Evolutionary conservation across 2,888 invertebrate genomes (phyloP).

Genomic region (Agrotis clavis): DNA sequence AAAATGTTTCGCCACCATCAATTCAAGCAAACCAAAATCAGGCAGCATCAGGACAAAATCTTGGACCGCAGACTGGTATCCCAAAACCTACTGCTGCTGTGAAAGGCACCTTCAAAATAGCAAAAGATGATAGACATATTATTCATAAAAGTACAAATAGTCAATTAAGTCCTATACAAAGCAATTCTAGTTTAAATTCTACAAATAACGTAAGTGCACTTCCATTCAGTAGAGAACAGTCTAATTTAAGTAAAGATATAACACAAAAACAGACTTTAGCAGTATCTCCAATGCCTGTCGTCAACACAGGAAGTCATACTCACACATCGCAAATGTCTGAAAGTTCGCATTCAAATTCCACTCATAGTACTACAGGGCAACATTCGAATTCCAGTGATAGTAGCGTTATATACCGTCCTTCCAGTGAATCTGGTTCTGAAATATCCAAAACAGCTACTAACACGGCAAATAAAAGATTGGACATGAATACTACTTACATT

Average conservation of each 20-base stretch:
- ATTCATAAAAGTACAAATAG: conserved; percentile 90
- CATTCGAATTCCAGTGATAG: conserved; percentile 94
- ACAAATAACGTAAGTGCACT: conserved; percentile 87
- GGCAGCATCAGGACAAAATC: conserved; percentile 85
- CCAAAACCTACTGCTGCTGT: conserved; percentile 98
- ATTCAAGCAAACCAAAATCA: conserved; percentile 74
- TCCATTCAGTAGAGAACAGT: conserved; percentile 89
- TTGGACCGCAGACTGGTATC: conserved; percentile 91
- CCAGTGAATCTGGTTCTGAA: conserved; percentile 94
- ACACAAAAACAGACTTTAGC: conserved; percentile 90
- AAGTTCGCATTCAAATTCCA: conserved; percentile 92
- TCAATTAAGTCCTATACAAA: conserved; percentile 91
- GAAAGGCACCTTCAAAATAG: conserved; percentile 96
- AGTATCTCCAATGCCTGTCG: conserved; percentile 95
- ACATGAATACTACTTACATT: conserved; percentile 89
- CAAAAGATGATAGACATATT: conserved; percentile 90
- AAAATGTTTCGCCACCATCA: conserved; percentile 69
- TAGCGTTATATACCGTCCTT: conserved; percentile 94
- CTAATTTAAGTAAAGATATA: conserved; percentile 89
- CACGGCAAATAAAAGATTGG: conserved; percentile 88
- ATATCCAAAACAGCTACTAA: conserved; percentile 83
- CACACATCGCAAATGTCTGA: conserved; percentile 92
- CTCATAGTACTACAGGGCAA: conserved; percentile 92
- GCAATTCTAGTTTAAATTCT: conserved; percentile 91
- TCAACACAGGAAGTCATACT: conserved; percentile 77